These are phyloP conservation scores for Zaprionus davidi DNA, from an alignment of 1,140 invertebrate genomes.

Conservation along the genomic window DNA sequence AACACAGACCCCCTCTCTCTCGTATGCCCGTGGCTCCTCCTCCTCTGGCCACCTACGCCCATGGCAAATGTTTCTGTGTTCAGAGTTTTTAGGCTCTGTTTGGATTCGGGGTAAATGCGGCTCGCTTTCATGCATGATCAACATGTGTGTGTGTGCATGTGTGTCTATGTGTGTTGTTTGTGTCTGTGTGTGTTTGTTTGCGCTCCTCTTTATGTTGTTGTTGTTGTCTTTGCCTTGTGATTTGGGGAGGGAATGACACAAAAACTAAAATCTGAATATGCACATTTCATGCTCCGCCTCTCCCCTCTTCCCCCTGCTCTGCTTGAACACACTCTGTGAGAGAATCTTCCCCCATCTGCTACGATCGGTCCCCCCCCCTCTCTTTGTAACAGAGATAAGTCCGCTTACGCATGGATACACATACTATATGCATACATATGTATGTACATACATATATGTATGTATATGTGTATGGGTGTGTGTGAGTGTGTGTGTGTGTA, in stretches of 20 bases:
- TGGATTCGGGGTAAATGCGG: constrained; percentile 44
- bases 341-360: constrained; percentile 9
- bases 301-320: background rate
- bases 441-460: background rate
- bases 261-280: constrained; percentile 48
- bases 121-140: constrained; percentile 51
- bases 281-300: constrained; percentile 14
- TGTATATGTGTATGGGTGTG: background rate
- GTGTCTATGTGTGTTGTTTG: background rate
- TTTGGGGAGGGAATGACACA: constrained; percentile 31
- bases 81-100: constrained; percentile 29
- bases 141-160: constrained; percentile 35
- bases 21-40: background rate
- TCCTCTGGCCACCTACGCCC: background rate
- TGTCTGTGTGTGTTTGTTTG: constrained; percentile 17
- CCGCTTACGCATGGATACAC: constrained; percentile 34
- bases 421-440: background rate
- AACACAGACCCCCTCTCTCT: background rate
- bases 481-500: background rate
- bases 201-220: constrained; percentile 21
- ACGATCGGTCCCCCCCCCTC: background rate
- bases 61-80: constrained; percentile 19
- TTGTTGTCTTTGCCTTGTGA: constrained; percentile 18
- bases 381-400: constrained; percentile 50
- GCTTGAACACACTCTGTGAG: background rate